These are phyloP conservation scores for Zaprionus africanus DNA, from an alignment of 1,140 invertebrate genomes.

Conservation along the genomic window DNA sequence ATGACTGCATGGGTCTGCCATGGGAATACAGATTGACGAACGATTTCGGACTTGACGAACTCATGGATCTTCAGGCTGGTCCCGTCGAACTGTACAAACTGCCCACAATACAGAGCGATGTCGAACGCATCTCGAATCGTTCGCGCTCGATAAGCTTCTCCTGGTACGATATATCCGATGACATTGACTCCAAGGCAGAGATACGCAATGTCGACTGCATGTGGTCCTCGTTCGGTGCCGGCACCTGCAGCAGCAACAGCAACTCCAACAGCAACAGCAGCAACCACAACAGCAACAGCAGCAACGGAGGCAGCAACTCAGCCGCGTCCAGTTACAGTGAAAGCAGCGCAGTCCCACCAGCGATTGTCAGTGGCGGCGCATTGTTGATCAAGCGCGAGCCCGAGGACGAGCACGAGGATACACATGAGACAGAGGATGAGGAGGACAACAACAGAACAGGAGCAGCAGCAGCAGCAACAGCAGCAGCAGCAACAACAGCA, in stretches of 20 bases:
- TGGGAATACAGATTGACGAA: neutral
- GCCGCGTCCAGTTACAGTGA: constrained; percentile 71
- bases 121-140: constrained; percentile 12
- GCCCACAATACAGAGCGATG: constrained; percentile 45
- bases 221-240: constrained; percentile 50
- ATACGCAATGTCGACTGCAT: constrained; percentile 66
- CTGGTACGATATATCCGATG: neutral
- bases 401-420: constrained; percentile 15
- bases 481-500: constrained; percentile 14
- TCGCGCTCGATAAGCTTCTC: neutral
- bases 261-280: constrained; percentile 10
- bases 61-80: neutral
- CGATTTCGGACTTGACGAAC: neutral
- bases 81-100: neutral
- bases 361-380: constrained; percentile 41
- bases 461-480: constrained; percentile 1
- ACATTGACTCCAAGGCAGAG: constrained; percentile 48
- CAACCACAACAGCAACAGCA: constrained; percentile 1
- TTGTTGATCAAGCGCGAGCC: constrained; percentile 49
- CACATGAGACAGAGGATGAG: constrained; percentile 22
- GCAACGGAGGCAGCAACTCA: constrained; percentile 16
- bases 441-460: constrained; percentile 6
- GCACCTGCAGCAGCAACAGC: constrained; percentile 9
- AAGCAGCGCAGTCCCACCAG: constrained; percentile 49
- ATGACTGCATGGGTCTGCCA: neutral